Evolutionary conservation across 2,113 vertebrate genomes (phyloP).

Genomic region (Colistium nudipinnis): DNA sequence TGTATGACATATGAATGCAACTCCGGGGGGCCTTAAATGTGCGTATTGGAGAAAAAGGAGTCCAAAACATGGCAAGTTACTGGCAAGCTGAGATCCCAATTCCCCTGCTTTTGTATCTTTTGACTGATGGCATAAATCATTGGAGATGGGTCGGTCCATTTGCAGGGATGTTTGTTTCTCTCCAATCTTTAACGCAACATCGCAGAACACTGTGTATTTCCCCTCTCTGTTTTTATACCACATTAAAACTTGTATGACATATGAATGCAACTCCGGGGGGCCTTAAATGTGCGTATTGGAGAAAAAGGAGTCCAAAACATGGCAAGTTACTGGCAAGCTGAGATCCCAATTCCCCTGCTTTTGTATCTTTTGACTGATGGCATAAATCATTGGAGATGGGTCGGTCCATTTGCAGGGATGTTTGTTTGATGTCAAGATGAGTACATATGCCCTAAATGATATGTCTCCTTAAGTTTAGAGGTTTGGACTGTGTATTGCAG

Average conservation of each 20-base stretch:
- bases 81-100: conserved; percentile 38
- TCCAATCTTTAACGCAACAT: conserved; percentile 49
- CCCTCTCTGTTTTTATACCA: conserved; percentile 33
- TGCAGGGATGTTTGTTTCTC: conserved; percentile 1
- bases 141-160: neutral
- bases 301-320: conserved; percentile 42
- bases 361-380: conserved; percentile 17
- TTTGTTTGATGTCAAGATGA: neutral
- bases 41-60: conserved; percentile 53
- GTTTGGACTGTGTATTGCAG: conserved; percentile 36
- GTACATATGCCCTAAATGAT: neutral
- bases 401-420: conserved; percentile 4
- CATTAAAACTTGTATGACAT: conserved; percentile 54
- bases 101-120: conserved; percentile 16
- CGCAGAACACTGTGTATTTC: conserved; percentile 32
- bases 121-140: conserved; percentile 1
- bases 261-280: conserved; percentile 27
- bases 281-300: conserved; percentile 52
- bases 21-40: conserved; percentile 21
- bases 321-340: conserved; percentile 32
- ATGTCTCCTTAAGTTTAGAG: neutral
- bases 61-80: conserved; percentile 37
- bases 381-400: neutral
- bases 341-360: conserved; percentile 23
- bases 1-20: conserved; percentile 44